phyloP scores from a whole-genome alignment of 2,113 vertebrate species.

The Paramisgurnus dabryanus region DNA sequence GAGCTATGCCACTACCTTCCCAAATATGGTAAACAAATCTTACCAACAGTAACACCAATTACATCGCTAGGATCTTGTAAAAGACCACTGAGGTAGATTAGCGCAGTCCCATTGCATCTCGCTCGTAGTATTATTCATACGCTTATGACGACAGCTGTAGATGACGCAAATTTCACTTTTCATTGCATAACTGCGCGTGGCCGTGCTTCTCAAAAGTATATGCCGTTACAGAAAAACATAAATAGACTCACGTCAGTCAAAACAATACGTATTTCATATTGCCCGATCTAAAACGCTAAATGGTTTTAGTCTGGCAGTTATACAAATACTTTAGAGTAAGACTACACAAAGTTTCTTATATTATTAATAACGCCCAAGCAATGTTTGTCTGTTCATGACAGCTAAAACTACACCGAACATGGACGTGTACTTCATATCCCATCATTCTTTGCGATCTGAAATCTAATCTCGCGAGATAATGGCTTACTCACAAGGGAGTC shows the following conservation, averaged over 20 bases:
- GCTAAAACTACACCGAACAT: background rate
- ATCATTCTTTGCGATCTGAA: slow-evolving; percentile 33
- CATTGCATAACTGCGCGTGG: background rate
- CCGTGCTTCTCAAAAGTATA: background rate
- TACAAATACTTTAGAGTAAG: too few species aligned
- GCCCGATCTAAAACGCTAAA: background rate
- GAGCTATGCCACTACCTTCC: slow-evolving; percentile 78
- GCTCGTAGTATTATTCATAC: slow-evolving; percentile 33
- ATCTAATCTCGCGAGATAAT: slow-evolving; percentile 48
- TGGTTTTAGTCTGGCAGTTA: background rate
- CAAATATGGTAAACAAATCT: slow-evolving; percentile 93
- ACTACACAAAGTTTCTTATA: too few species aligned
- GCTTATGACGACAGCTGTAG: background rate
- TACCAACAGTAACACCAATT: slow-evolving; percentile 73
- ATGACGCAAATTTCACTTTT: background rate
- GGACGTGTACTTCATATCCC: slow-evolving; percentile 51
- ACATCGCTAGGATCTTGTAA: slow-evolving; percentile 62
- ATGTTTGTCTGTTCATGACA: background rate
- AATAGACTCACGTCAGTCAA: background rate
- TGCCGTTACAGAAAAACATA: background rate
- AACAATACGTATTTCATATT: too few species aligned
- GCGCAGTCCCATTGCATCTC: slow-evolving; percentile 32
- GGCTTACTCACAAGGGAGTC: background rate
- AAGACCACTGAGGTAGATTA: slow-evolving; percentile 42
- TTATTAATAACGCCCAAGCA: too few species aligned